Evolutionary conservation across 2,113 vertebrate species (phyloP).

Genomic region (Lipophrys pholis): DNA sequence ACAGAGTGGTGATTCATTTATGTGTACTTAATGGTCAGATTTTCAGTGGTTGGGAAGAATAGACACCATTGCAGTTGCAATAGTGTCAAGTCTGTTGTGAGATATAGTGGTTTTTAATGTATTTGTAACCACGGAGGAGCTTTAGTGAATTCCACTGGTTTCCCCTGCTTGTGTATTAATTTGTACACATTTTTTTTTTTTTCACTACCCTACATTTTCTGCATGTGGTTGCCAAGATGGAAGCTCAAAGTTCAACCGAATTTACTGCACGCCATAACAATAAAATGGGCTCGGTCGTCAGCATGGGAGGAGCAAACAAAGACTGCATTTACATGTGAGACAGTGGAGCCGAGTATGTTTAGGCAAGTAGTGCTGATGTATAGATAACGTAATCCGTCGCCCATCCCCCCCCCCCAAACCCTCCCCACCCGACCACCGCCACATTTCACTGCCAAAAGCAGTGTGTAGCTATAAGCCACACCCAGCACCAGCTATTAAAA

Average conservation of each 20-base stretch:
- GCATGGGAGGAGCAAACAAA: conserved; percentile 68
- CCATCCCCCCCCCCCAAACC: conserved; percentile 74
- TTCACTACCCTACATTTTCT: conserved; percentile 32
- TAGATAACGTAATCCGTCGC: conserved; percentile 61
- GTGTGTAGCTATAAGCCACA: conserved; percentile 69
- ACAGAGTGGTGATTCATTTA: background rate
- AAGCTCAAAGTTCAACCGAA: conserved; percentile 80
- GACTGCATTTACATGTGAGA: conserved; percentile 70
- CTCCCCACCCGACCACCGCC: conserved; percentile 40
- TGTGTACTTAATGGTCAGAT: background rate
- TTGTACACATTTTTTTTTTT: no score
- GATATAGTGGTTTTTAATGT: background rate
- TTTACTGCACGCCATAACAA: conserved; percentile 74
- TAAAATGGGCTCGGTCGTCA: conserved; percentile 64
- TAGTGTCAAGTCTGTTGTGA: background rate
- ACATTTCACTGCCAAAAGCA: conserved; percentile 52
- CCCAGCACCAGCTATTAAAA: conserved; percentile 67
- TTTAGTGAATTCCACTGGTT: background rate
- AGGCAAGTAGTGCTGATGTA: conserved; percentile 68
- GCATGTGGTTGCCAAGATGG: conserved; percentile 50
- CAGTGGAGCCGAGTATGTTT: conserved; percentile 55
- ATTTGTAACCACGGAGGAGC: background rate
- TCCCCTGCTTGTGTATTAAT: background rate
- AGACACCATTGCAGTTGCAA: background rate
- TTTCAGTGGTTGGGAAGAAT: background rate